Conservation (phyloP, 92 coral and sea anemone species). For the Bergia puertoricense region DNA sequence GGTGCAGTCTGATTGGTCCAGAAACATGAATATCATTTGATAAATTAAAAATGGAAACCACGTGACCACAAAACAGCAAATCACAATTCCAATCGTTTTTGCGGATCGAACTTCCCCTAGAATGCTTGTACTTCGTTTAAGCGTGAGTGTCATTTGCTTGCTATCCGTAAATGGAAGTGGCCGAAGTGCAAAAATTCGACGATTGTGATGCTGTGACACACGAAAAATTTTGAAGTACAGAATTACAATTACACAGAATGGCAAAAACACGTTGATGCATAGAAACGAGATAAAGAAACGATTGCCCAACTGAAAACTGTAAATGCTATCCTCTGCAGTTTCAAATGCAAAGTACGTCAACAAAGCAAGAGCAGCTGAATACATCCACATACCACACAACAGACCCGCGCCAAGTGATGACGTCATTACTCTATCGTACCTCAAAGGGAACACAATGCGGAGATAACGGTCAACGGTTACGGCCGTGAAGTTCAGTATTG, state of each 20-base stretch:
- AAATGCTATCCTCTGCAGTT: conserved; percentile 39
- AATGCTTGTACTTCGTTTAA: conserved; percentile 44
- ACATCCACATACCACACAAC: conserved; percentile 44
- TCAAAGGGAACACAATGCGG: conserved; percentile 55
- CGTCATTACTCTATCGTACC: conserved; percentile 47
- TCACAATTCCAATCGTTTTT: conserved; percentile 55
- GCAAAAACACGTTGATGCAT: conserved; percentile 44
- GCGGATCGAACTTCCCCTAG: conserved; percentile 50
- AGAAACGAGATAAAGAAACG: conserved; percentile 56
- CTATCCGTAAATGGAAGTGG: not conserved
- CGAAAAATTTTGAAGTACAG: conserved; percentile 51
- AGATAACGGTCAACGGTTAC: conserved; percentile 58
- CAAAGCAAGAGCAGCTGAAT: conserved; percentile 35
- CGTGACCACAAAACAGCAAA: conserved; percentile 57
- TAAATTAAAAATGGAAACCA: conserved; percentile 62
- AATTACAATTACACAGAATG: conserved; percentile 54
- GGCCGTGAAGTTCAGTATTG: conserved; percentile 64
- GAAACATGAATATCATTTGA: conserved; percentile 39
- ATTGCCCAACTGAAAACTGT: conserved; percentile 38
- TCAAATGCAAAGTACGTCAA: conserved; percentile 57
- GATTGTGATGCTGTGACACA: conserved; percentile 43
- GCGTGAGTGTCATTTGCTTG: not conserved
- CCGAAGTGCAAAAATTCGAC: conserved; percentile 31
- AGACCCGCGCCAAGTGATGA: conserved; percentile 8
- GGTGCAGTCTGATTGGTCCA: conserved; percentile 36